phyloP scores from a whole-genome alignment of 1,140 invertebrate genomes.

The Halictus rubicundus region DNA sequence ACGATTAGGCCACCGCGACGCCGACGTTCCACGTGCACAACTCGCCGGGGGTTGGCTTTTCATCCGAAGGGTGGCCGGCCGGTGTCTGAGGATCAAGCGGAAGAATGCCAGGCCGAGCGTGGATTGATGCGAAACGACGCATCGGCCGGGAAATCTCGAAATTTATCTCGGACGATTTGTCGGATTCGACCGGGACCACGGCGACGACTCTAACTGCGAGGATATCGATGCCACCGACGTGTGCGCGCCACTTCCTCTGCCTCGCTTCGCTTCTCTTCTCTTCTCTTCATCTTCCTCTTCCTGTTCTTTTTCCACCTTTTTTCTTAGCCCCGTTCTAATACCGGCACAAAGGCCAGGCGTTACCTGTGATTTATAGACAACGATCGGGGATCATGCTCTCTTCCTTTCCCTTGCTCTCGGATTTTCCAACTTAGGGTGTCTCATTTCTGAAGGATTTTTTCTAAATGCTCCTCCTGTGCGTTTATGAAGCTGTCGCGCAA shows the following conservation, averaged over 20 bases:
- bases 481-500: no score
- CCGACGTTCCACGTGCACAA: no score
- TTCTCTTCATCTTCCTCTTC: conserved; percentile 15
- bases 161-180: conserved; percentile 76
- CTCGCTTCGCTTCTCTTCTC: no score
- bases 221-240: conserved; percentile 34
- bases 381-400: background rate
- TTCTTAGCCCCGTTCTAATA: background rate
- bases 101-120: background rate
- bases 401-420: background rate
- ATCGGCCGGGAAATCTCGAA: conserved; percentile 68
- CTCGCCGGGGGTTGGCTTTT: background rate
- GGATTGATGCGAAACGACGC: conserved; percentile 50
- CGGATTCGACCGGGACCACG: conserved; percentile 53
- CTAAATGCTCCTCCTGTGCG: no score
- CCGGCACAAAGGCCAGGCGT: background rate
- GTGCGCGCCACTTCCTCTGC: conserved; percentile 17
- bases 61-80: background rate
- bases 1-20: conserved; percentile 74
- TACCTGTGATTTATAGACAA: conserved; percentile 20
- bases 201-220: conserved; percentile 28
- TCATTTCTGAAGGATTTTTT: background rate
- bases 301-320: conserved; percentile 2
- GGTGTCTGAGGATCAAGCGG: background rate
- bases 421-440: background rate